Evolutionary conservation across 37 sponge, comb jelly and placozoan genomes (phyloP).

Genomic region (Chondrosia reniformis): DNA sequence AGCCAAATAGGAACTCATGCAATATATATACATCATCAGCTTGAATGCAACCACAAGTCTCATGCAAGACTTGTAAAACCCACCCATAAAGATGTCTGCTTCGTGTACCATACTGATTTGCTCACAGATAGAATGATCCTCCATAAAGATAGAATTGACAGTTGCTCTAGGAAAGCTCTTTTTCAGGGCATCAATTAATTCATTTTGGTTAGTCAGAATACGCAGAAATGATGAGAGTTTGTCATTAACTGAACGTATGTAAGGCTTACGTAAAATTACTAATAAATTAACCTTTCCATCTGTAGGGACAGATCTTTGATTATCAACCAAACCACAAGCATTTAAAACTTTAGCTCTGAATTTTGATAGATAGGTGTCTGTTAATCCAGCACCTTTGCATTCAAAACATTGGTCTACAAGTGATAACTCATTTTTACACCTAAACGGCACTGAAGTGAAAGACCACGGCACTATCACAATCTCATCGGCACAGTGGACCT

Average conservation of each 20-base stretch:
- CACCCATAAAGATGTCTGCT: conserved; percentile 51
- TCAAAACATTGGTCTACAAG: conserved; percentile 18
- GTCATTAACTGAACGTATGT: conserved; percentile 36
- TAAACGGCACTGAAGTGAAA: conserved; percentile 42
- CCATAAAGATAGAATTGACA: conserved; percentile 31
- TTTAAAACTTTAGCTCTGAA: conserved; percentile 51
- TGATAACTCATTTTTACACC: conserved; percentile 36
- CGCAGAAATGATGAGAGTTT: conserved; percentile 23
- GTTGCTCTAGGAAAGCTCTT: conserved; percentile 15
- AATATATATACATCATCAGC: too few relatives aligned
- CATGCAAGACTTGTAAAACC: too few relatives aligned
- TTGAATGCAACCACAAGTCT: too few relatives aligned
- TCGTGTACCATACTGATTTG: conserved; percentile 38
- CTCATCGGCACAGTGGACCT: conserved; percentile 39
- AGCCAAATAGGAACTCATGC: too few relatives aligned
- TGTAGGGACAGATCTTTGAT: neutral
- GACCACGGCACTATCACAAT: conserved; percentile 46
- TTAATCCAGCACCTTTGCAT: conserved; percentile 40
- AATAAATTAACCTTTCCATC: conserved; percentile 4
- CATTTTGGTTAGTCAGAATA: conserved; percentile 47
- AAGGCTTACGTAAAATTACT: conserved; percentile 46
- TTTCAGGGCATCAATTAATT: conserved; percentile 26
- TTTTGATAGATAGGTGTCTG: conserved; percentile 14
- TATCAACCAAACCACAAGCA: conserved; percentile 51
- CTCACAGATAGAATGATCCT: conserved; percentile 53